Base-by-base conservation (phyloP, 1,140 invertebrate species). In the Scaptomyza graminum region DNA sequence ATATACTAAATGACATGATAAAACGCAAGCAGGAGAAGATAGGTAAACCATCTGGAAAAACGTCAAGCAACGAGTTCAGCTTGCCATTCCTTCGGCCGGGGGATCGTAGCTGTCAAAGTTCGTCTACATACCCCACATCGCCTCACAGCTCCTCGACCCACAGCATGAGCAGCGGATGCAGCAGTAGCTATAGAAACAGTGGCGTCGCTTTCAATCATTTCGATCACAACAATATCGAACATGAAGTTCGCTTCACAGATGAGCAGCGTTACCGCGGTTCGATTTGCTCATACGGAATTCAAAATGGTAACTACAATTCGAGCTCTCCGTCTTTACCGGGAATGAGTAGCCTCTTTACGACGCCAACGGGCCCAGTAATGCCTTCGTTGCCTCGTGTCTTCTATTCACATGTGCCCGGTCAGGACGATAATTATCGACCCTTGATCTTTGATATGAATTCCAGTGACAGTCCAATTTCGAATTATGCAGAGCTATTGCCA, bases 321-420 rank as follows among this genome's bases (percentile, higher is more conserved):
- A 9, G 31, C 9, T 9, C 31, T 9, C 59, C 4, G 5, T 11
- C 5, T 3, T 1, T n/a, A 16, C 18, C n/a, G 37, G 11, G 2
- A 6, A 13, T 3, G 9, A 31, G 34, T 22, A 76, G 49, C 44
- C 39, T 74, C 5, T 76, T 76, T 5, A 16, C 63, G 37, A 64
- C 51, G 8, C 57, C 74, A 7, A 59, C 57, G 1, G 59, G 59
- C 0, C 49, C 63, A 4, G 15, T 68, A 22, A 68, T 74, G 70
- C 47, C 70, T 8, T 59, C 16, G 4, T 46, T 67, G 34, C 52
- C 69, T 5, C 34, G 49, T 8, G 37, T 65, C 37, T 43, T 54
- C 18, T 66, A 66, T 2, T 34, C 31, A 34, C 31, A 7, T 9
- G 4, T 39, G 2, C 16, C 39, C 1, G n/a, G 11, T 15, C 34